Evolutionary conservation across 2,888 invertebrate genomes (phyloP).

Genomic region (Drosophila meridiana): DNA sequence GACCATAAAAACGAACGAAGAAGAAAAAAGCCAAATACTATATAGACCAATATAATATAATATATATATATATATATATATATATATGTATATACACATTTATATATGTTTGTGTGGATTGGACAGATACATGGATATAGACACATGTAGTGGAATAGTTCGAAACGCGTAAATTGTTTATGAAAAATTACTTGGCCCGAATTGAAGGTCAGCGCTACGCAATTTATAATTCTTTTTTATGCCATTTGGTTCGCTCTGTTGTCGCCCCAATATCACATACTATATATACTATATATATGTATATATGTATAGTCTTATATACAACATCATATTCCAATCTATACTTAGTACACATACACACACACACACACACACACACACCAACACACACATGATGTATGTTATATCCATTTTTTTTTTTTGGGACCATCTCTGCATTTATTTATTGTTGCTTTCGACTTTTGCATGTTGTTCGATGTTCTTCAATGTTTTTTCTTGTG

Average conservation of each 20-base stretch:
- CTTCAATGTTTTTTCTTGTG: slow-evolving; percentile 18
- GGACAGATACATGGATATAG: slow-evolving; percentile 15
- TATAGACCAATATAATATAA: slow-evolving; percentile 8
- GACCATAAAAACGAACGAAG: slow-evolving; percentile 34
- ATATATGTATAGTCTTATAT: slow-evolving; percentile 3
- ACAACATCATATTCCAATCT: slow-evolving; percentile 35
- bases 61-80: slow-evolving; percentile 6
- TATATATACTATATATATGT: slow-evolving; percentile 14
- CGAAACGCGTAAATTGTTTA: slow-evolving; percentile 79
- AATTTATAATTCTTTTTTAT: slow-evolving; percentile 80
- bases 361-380: slow-evolving; percentile 15
- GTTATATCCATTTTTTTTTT: slow-evolving; percentile 40
- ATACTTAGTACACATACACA: slow-evolving; percentile 35
- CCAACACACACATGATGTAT: slow-evolving; percentile 28
- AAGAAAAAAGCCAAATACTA: slow-evolving; percentile 3
- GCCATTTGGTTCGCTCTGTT: slow-evolving; percentile 56
- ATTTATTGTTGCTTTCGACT: slow-evolving; percentile 60
- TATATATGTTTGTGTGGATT: not conserved
- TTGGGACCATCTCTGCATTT: slow-evolving; percentile 61
- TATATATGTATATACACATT: not conserved
- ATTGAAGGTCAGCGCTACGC: slow-evolving; percentile 80
- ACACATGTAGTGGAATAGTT: slow-evolving; percentile 29
- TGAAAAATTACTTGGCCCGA: slow-evolving; percentile 79
- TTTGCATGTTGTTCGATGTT: slow-evolving; percentile 51
- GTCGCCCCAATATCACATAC: slow-evolving; percentile 41